These are phyloP conservation scores for Aquatica leii DNA, from an alignment of 2,888 invertebrate genomes.

Conservation along the genomic window DNA sequence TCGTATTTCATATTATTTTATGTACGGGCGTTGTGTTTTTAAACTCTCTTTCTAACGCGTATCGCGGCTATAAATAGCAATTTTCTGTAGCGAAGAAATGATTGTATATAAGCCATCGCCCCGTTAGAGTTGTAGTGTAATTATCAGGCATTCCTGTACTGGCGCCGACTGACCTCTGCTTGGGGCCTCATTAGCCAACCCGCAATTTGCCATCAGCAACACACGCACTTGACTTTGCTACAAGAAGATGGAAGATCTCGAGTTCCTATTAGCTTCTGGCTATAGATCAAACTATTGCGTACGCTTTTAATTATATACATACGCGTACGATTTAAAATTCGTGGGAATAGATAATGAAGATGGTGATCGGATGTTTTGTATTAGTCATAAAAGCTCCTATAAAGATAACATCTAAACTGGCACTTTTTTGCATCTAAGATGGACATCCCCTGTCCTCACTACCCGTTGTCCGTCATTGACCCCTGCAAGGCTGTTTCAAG, in stretches of 20 bases:
- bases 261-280: slow-evolving; percentile 26
- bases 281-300: slow-evolving; percentile 29
- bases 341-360: slow-evolving; percentile 24
- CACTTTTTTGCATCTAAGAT: slow-evolving; percentile 27
- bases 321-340: slow-evolving; percentile 12
- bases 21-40: slow-evolving; percentile 31
- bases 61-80: slow-evolving; percentile 36
- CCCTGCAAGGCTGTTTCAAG: slow-evolving; percentile 62
- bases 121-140: slow-evolving; percentile 43
- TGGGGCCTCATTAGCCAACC: slow-evolving; percentile 49
- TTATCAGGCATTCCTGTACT: slow-evolving; percentile 48
- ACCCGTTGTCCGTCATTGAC: slow-evolving; percentile 52
- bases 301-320: slow-evolving; percentile 25
- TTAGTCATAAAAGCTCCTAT: slow-evolving; percentile 22
- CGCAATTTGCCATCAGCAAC: slow-evolving; percentile 49
- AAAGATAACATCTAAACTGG: slow-evolving; percentile 21
- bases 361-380: background rate
- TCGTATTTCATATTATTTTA: slow-evolving; percentile 28
- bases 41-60: slow-evolving; percentile 18
- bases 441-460: slow-evolving; percentile 27
- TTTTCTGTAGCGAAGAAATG: slow-evolving; percentile 35
- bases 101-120: slow-evolving; percentile 37
- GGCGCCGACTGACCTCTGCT: slow-evolving; percentile 51
- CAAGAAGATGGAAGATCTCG: slow-evolving; percentile 22
- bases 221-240: slow-evolving; percentile 40